Evolutionary conservation across 2,888 invertebrate species (phyloP), one percentile per base, ranked within the genome.

Genomic region (Hipparchia sbordonii): DNA sequence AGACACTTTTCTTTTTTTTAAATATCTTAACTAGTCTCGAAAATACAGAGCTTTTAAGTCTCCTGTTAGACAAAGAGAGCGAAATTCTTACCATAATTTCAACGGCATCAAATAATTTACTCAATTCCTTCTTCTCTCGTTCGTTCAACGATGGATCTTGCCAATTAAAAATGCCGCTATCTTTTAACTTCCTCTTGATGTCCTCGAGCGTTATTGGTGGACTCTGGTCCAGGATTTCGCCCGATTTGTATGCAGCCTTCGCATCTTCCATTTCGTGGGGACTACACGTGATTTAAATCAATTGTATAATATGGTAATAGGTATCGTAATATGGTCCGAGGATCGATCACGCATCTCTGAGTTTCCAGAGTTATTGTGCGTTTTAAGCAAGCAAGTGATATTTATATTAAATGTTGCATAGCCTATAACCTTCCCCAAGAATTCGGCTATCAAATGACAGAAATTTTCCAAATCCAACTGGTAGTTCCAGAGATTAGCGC

Each of bases 71-170:
- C 23, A 23, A 23, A 23, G 23, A 6, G 54, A 57, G 23, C 54
- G 62, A 60, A 3, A 62, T n/a, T 70, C 82, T 79, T 70, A 92
- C 93, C 91, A 91, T 90, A 71, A 92, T 88, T 72, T 91, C 89
- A 2, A 93, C 83, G 7, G 89, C 86, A 1, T 90, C 89, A 46
- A 88, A 92, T 60, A 93, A 74, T 71, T 89, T 90, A 6, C 67
- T 81, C 70, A 92, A 71, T 63, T 93, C 91, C 59, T 91, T 91
- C 73, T 76, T 87, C 81, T 93, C 90, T 1, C 80, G 78, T 0
- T 84, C 84, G 0, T 72, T 85, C 2, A 92, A 79, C 0, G 67
- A 77, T 0, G 76, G 75, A 57, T 85, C 85, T 7, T 87, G 72
- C 68, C 73, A 80, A 78, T 91, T 80, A 77, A 92, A 90, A 1